Conservation (phyloP, 1,140 invertebrate genomes). For the Trichomalopsis sarcophagae region DNA sequence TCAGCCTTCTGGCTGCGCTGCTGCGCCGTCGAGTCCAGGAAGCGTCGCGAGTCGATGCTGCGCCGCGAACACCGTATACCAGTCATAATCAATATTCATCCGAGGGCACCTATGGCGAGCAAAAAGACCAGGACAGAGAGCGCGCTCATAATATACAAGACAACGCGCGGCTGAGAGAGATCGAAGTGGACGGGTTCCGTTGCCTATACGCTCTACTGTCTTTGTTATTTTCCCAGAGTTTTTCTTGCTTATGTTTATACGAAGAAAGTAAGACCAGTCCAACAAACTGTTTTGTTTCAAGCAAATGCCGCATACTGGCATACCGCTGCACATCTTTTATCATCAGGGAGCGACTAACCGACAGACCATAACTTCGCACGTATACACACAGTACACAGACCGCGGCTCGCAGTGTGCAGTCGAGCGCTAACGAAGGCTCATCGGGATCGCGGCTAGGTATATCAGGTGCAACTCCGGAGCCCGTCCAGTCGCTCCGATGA, state of each 20-base stretch:
- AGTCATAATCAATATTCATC: slow-evolving; percentile 19
- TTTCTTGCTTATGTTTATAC: no score
- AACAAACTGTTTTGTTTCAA: no score
- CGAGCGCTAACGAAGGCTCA: background rate
- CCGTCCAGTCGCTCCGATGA: slow-evolving; percentile 2
- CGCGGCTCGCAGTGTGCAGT: background rate
- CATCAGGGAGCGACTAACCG: background rate
- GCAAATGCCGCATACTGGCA: no score
- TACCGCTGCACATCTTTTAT: no score
- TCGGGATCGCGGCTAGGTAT: background rate
- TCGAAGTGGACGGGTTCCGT: no score
- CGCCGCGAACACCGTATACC: background rate
- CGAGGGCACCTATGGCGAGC: background rate
- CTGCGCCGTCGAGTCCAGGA: no score
- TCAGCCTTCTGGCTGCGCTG: background rate
- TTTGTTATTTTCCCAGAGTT: no score
- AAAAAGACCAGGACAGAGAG: background rate
- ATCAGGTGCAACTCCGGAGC: slow-evolving; percentile 50
- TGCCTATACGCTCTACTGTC: no score
- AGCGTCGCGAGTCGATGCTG: background rate
- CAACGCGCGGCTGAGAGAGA: no score
- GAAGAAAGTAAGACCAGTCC: no score
- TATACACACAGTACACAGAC: background rate
- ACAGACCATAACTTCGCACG: background rate
- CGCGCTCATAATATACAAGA: background rate